phyloP scores from a whole-genome alignment of 2,888 invertebrate species.

The Tinea trinotella region DNA sequence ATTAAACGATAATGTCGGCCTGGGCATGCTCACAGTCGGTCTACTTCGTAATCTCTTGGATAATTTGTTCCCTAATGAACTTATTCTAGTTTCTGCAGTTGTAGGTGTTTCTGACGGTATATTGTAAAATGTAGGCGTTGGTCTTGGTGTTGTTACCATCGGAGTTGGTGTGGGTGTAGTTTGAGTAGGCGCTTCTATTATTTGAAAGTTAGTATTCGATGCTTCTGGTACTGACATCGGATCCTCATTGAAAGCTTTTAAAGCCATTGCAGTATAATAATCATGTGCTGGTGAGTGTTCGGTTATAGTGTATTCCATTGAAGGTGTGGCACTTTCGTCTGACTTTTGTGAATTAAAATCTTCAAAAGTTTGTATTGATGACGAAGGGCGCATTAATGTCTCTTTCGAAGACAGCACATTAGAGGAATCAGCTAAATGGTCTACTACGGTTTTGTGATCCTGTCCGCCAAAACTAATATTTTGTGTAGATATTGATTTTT shows the following conservation, averaged over 20 bases:
- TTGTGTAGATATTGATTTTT: conserved; percentile 59
- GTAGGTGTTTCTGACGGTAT: not conserved
- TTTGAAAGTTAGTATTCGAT: conserved; percentile 53
- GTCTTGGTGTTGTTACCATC: conserved; percentile 33
- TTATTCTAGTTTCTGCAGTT: conserved; percentile 4
- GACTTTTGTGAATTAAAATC: conserved; percentile 3
- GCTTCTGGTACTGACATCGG: conserved; percentile 44
- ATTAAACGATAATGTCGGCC: not conserved
- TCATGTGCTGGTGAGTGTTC: conserved; percentile 48
- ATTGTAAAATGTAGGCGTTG: conserved; percentile 24
- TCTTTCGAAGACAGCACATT: conserved; percentile 13
- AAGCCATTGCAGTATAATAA: conserved; percentile 52
- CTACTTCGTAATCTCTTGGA: conserved; percentile 18
- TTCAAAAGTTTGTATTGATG: conserved; percentile 9
- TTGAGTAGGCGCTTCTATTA: conserved; percentile 41
- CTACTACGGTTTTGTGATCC: conserved; percentile 47
- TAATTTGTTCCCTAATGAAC: not conserved
- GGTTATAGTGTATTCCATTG: conserved; percentile 41
- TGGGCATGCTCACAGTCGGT: conserved; percentile 14
- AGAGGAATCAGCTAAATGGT: conserved; percentile 44
- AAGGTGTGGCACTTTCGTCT: conserved; percentile 30
- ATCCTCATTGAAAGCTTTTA: conserved; percentile 45
- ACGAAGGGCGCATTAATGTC: conserved; percentile 8
- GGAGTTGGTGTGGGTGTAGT: conserved; percentile 32
- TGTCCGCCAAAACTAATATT: conserved; percentile 56